A percentile compares a stretch with the other conserved stretches of the same genome.
Conservation (phyloP, 2,797 vertebrate genomes). For the Taenioides sp. region DNA sequence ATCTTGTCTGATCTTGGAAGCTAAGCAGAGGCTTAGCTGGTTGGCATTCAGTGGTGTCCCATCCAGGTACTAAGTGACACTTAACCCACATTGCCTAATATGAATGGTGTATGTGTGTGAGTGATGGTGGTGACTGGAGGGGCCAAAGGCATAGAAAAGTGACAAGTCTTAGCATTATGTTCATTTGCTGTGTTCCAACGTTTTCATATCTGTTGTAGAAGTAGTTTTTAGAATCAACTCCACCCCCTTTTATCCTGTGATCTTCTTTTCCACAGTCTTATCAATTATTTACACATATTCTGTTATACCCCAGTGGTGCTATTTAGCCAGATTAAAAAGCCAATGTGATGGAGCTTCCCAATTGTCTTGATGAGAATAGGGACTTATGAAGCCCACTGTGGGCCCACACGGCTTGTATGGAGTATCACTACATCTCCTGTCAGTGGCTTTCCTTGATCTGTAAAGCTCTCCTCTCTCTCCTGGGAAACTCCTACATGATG, state of each 20-base stretch:
- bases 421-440: constrained; percentile 53
- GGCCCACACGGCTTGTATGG: constrained; percentile 49
- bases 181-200: too few species aligned
- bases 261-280: constrained; percentile 47
- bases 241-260: constrained; percentile 43
- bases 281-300: constrained; percentile 63
- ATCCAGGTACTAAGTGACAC: too few species aligned
- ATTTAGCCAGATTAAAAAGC: constrained; percentile 33
- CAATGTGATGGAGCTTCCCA: constrained; percentile 45
- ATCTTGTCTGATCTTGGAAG: too few species aligned
- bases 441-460: constrained; percentile 33
- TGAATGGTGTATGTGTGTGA: too few species aligned
- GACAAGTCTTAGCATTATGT: too few species aligned
- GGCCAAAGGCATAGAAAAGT: too few species aligned
- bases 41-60: too few species aligned
- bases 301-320: constrained; percentile 34
- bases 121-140: too few species aligned
- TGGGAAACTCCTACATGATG: constrained; percentile 54
- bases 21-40: too few species aligned
- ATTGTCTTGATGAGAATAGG: constrained; percentile 35
- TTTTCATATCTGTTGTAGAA: too few species aligned
- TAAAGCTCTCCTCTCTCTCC: constrained; percentile 29
- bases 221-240: not conserved
- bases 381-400: constrained; percentile 53
- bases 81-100: too few species aligned